Evolutionary conservation across 64 coral and sea anemone species (phyloP), one percentile per base, ranked within the genome.

Genomic region (Pachyseris speciosa): DNA sequence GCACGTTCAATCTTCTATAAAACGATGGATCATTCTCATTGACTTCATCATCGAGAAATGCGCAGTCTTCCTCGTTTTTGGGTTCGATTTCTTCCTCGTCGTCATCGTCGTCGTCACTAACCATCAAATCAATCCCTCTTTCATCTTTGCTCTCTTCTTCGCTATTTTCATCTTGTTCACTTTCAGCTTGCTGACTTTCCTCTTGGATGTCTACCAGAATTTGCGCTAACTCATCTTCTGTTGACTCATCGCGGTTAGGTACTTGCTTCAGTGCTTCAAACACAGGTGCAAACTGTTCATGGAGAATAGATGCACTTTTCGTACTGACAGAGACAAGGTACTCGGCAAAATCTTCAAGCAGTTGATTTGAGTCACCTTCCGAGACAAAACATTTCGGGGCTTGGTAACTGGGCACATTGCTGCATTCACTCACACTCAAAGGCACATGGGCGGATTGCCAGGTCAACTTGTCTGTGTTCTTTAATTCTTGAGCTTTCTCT

Each of bases 61-160:
- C 74, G 1, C 74, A 61, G 58, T 94, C 80, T 75, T 85, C 68
- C 69, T 92, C 90, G 15, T 64, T 92, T 72, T 91, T 59, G 37
- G 53, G 76, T 20, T 87, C 66, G 36, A 92, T 86, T 29, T 86
- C 78, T 51, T 94, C 91, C 17, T n/a, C n/a, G n/a, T 86, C 63
- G n/a, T n/a, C n/a, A 20, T 94, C 85, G 81, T 87, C n/a, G n/a
- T n/a, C 63, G 70, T 87, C 84, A 5, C 27, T 70, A 20, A 72
- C 39, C 44, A 93, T 52, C 4, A 83, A 16, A 70, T 93, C 84
- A 55, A 74, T 42, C 24, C 91, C 65, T n/a, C n/a, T n/a, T 61
- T 74, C 44, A 22, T 87, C 76, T 37, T 57, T 69, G 68, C 60
- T 70, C n/a, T 75, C 49, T 1, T 57, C 55, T 42, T 78, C 36